Percentiles rank a stretch among this genome's conserved stretches.
These are phyloP conservation scores for Silurus meridionalis DNA, from an alignment of 2,113 vertebrate species.

Conservation along the genomic window DNA sequence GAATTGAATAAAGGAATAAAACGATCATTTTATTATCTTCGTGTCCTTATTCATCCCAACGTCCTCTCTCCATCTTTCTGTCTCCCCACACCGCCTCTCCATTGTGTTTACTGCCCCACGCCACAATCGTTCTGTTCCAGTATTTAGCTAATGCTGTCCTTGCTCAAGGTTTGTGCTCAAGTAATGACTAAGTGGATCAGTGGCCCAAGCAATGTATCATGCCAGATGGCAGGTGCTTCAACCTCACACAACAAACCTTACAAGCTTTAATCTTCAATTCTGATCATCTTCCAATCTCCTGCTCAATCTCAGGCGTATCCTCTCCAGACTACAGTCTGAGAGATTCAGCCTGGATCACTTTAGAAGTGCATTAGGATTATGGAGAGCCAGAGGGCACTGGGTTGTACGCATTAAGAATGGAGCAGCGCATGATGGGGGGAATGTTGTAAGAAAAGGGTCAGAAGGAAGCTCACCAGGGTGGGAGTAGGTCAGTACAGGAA, in stretches of 20 bases:
- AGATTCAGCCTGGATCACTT: slow-evolving; percentile 29
- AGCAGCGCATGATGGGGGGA: background rate
- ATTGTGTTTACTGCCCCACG: background rate
- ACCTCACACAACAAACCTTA: slow-evolving; percentile 8
- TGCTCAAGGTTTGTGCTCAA: slow-evolving; percentile 33
- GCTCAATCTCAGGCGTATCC: background rate
- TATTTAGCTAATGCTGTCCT: slow-evolving; percentile 9
- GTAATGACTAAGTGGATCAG: slow-evolving; percentile 28
- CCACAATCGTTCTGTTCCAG: slow-evolving; percentile 22
- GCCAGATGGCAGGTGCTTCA: slow-evolving; percentile 25
- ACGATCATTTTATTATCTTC: background rate
- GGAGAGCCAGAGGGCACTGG: slow-evolving; percentile 30
- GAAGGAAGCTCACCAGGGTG: slow-evolving; percentile 1
- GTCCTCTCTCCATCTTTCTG: background rate
- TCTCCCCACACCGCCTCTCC: background rate
- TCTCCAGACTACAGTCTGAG: slow-evolving; percentile 9
- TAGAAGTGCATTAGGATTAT: slow-evolving; percentile 51
- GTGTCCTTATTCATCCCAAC: background rate
- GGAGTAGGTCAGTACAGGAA: slow-evolving; percentile 8
- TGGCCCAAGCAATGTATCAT: slow-evolving; percentile 22
- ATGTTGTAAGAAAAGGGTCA: slow-evolving; percentile 16
- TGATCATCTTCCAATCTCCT: slow-evolving; percentile 36
- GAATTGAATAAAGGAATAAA: background rate
- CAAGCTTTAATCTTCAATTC: slow-evolving; percentile 33
- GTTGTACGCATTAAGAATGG: slow-evolving; percentile 26